phyloP scores from a whole-genome alignment of 2,797 vertebrate genomes.

The Takifugu rubripes region DNA sequence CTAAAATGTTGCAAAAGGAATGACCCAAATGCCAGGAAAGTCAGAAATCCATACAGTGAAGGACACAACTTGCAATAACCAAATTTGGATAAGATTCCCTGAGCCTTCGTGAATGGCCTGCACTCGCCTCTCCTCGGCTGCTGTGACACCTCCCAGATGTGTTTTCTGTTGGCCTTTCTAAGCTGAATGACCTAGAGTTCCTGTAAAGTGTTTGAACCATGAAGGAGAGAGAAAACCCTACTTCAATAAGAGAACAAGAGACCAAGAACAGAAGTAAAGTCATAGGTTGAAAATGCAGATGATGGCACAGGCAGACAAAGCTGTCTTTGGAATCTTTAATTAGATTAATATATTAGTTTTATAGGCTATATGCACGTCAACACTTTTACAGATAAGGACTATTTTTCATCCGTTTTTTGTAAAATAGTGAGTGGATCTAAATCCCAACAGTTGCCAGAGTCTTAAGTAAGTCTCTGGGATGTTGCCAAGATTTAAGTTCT shows the following conservation, averaged over 20 bases:
- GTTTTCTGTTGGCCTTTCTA: constrained; percentile 57
- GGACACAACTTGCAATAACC: constrained; percentile 11
- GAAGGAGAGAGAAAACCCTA: constrained; percentile 5
- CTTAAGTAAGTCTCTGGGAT: constrained; percentile 66
- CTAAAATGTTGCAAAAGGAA: constrained; percentile 11
- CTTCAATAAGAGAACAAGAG: constrained; percentile 41
- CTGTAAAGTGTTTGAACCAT: constrained; percentile 42
- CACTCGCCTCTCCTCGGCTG: constrained; percentile 60
- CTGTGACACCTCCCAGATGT: constrained; percentile 35
- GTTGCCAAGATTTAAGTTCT: constrained; percentile 62
- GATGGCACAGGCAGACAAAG: constrained; percentile 6
- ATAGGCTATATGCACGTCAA: constrained; percentile 24
- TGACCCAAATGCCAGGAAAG: constrained; percentile 7
- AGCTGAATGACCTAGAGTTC: constrained; percentile 75
- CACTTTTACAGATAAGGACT: constrained; percentile 49
- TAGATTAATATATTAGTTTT: constrained; percentile 36
- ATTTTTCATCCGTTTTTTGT: constrained; percentile 70
- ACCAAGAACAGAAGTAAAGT: constrained; percentile 23
- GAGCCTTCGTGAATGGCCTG: constrained; percentile 46
- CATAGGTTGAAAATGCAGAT: constrained; percentile 17
- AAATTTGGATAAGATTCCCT: constrained; percentile 15
- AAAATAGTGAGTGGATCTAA: constrained; percentile 61
- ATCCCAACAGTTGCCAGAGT: constrained; percentile 54
- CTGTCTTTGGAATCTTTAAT: constrained; percentile 8
- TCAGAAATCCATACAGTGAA: constrained; percentile 2